phyloP scores from a whole-genome alignment of 1,140 invertebrate genomes.

The Lutraria rhynchaena region DNA sequence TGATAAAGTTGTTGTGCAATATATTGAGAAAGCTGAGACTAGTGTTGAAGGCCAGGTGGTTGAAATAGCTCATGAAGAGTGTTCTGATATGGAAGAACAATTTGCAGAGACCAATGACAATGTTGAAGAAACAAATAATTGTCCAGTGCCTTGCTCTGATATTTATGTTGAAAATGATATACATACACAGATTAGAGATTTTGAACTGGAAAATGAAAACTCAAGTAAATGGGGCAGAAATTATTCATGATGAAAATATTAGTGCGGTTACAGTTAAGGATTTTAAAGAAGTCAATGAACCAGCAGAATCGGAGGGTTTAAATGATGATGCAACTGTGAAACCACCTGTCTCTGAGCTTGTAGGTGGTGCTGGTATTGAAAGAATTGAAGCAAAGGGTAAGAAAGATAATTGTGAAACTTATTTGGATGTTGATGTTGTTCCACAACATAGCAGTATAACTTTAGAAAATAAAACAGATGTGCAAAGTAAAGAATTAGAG shows the following conservation, averaged over 20 bases:
- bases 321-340: neutral
- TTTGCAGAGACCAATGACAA: neutral
- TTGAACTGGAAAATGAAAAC: too few species aligned
- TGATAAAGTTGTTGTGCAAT: constrained; percentile 13
- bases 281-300: neutral
- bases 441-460: neutral
- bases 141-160: too few species aligned
- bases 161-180: too few species aligned
- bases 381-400: neutral
- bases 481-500: neutral
- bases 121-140: too few species aligned
- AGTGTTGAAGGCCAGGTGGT: neutral
- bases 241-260: too few species aligned
- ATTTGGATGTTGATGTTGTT: neutral
- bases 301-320: neutral
- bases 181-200: too few species aligned
- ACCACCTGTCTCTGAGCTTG: neutral
- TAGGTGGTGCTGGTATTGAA: neutral
- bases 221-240: too few species aligned
- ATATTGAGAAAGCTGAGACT: constrained; percentile 2
- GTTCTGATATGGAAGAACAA: neutral
- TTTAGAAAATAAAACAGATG: too few species aligned
- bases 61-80: constrained; percentile 18
- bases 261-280: neutral
- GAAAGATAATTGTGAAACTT: neutral